Evolutionary conservation across 2,797 vertebrate genomes (phyloP).

Genomic region (Characodon lateralis): DNA sequence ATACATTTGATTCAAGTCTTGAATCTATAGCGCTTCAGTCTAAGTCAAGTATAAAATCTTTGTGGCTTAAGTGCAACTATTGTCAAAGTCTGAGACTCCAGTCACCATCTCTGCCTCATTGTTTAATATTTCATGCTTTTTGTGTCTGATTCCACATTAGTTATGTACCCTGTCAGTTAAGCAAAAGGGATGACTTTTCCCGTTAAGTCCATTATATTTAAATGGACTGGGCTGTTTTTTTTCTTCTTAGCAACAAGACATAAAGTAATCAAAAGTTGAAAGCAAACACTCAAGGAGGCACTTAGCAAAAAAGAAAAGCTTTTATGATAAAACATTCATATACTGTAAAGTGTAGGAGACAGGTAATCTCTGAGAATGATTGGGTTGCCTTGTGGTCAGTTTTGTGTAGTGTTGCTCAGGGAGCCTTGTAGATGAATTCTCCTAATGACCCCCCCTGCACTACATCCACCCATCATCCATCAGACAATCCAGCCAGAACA

Average conservation of each 20-base stretch:
- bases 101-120: slow-evolving; percentile 11
- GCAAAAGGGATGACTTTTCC: slow-evolving; percentile 69
- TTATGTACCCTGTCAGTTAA: slow-evolving; percentile 53
- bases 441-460: slow-evolving; percentile 65
- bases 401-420: slow-evolving; percentile 77
- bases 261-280: slow-evolving; percentile 83
- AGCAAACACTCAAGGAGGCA: slow-evolving; percentile 82
- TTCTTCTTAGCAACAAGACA: slow-evolving; percentile 74
- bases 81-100: background rate
- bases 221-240: slow-evolving; percentile 50
- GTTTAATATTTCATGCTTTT: slow-evolving; percentile 63
- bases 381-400: slow-evolving; percentile 86
- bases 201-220: slow-evolving; percentile 80
- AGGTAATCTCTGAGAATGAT: slow-evolving; percentile 78
- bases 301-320: slow-evolving; percentile 83
- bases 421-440: slow-evolving; percentile 71
- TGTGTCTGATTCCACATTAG: slow-evolving; percentile 48
- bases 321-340: slow-evolving; percentile 88
- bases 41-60: background rate
- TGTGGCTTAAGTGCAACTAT: background rate
- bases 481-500: slow-evolving; percentile 60
- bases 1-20: background rate
- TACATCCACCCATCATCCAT: slow-evolving; percentile 66
- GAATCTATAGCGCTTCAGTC: background rate
- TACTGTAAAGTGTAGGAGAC: slow-evolving; percentile 73